Percentiles rank a stretch among this genome's conserved stretches.
Conservation (phyloP, 2,797 vertebrate species). For the Eupleurogrammus muticus region DNA sequence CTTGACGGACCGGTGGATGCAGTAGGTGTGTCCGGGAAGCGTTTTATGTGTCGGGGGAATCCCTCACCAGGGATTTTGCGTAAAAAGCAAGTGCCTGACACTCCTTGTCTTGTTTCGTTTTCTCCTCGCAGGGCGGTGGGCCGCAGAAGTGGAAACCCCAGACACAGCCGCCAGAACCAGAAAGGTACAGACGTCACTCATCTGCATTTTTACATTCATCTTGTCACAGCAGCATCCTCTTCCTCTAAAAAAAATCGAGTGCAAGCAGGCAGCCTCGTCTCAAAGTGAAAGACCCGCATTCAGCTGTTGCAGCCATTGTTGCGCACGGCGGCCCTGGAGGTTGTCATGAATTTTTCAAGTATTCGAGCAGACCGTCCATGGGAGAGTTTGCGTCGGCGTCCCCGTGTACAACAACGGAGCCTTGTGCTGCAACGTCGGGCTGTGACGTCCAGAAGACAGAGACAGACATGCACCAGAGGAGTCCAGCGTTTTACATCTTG, state of each 20-base stretch:
- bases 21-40: conserved; percentile 29
- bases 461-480: conserved; percentile 1
- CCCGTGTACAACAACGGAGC: conserved; percentile 17
- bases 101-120: conserved; percentile 51
- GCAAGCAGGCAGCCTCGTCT: not conserved
- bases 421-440: conserved; percentile 16
- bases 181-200: conserved; percentile 82
- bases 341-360: conserved; percentile 62
- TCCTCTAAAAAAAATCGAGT: not conserved
- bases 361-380: not conserved
- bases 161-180: conserved; percentile 87
- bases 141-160: conserved; percentile 90
- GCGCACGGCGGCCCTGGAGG: conserved; percentile 10
- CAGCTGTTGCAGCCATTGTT: conserved; percentile 6
- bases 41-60: not conserved
- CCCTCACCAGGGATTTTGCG: conserved; percentile 34
- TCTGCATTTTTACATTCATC: not conserved
- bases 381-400: conserved; percentile 14
- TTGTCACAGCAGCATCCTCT: not conserved
- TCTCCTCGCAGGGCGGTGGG: conserved; percentile 72
- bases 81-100: conserved; percentile 36
- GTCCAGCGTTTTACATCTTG: conserved; percentile 12
- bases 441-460: conserved; percentile 60
- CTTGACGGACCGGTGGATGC: conserved; percentile 25
- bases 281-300: not conserved